Evolutionary conservation across 2,113 vertebrate species (phyloP).

Genomic region (Daubentonia madagascariensis): DNA sequence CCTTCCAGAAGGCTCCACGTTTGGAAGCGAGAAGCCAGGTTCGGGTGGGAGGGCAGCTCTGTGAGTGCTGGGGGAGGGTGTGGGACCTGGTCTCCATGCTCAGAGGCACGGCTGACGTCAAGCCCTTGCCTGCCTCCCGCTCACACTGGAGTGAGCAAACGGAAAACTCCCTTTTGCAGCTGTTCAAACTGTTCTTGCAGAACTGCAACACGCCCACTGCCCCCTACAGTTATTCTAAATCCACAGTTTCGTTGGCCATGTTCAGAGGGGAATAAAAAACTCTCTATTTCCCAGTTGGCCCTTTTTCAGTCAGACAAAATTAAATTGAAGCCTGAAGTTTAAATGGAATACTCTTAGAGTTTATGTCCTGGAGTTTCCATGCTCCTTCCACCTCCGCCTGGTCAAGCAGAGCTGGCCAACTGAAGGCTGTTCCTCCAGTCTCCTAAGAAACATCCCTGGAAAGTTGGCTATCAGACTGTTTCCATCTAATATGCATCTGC

Average conservation of each 20-base stretch:
- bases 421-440: neutral
- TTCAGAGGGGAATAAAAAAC: conserved; percentile 2
- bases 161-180: conserved; percentile 72
- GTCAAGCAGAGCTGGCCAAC: neutral
- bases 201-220: neutral
- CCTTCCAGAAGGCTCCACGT: neutral
- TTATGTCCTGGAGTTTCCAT: neutral
- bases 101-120: neutral
- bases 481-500: neutral
- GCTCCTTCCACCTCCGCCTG: neutral
- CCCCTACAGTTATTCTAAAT: neutral
- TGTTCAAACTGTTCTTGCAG: conserved; percentile 54
- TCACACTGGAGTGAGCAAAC: neutral
- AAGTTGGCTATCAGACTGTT: neutral
- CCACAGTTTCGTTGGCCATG: neutral
- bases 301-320: neutral
- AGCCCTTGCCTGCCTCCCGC: neutral
- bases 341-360: neutral
- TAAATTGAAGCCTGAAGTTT: neutral
- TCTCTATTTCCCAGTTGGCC: neutral
- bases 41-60: neutral
- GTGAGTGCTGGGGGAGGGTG: neutral
- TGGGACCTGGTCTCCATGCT: neutral
- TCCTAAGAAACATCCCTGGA: neutral
- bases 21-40: neutral